Percentiles rank a stretch among this genome's conserved stretches.
Evolutionary conservation across 2,797 vertebrate species (phyloP).

Genomic region (Chiloscyllium punctatum): DNA sequence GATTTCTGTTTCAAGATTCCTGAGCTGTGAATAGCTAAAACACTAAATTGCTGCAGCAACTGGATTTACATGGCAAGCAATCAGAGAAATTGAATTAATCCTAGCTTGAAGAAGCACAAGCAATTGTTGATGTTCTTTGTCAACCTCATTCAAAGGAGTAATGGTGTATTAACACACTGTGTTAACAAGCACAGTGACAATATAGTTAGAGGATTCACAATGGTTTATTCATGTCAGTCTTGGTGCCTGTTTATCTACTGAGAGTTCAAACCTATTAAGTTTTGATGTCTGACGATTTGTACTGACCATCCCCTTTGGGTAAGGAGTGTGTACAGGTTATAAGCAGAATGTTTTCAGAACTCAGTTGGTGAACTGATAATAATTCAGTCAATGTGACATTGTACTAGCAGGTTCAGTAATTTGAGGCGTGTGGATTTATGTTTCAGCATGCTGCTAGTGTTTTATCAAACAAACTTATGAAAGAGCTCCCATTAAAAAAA

Average conservation of each 20-base stretch:
- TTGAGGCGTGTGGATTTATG: not conserved
- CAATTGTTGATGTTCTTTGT: not conserved
- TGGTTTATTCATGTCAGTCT: too few species aligned
- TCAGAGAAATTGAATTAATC: not conserved
- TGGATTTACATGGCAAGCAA: not conserved
- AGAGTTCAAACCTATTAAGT: too few species aligned
- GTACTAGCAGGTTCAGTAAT: not conserved
- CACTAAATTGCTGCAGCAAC: not conserved
- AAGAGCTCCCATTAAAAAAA: not conserved
- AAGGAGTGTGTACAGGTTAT: too few species aligned
- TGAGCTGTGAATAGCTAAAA: not conserved
- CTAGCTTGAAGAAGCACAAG: not conserved
- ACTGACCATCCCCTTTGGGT: too few species aligned
- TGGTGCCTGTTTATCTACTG: too few species aligned
- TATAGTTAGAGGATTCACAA: too few species aligned
- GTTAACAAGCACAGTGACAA: not conserved
- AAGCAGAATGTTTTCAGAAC: too few species aligned
- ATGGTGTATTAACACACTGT: not conserved
- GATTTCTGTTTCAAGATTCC: not conserved
- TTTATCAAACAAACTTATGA: not conserved
- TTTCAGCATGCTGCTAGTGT: not conserved
- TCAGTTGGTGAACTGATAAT: not conserved
- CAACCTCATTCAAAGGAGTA: not conserved
- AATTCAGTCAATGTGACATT: not conserved
- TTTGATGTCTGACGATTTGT: too few species aligned